These are phyloP conservation scores for Melinaea marsaeus DNA, from an alignment of 2,888 invertebrate genomes.

Conservation along the genomic window DNA sequence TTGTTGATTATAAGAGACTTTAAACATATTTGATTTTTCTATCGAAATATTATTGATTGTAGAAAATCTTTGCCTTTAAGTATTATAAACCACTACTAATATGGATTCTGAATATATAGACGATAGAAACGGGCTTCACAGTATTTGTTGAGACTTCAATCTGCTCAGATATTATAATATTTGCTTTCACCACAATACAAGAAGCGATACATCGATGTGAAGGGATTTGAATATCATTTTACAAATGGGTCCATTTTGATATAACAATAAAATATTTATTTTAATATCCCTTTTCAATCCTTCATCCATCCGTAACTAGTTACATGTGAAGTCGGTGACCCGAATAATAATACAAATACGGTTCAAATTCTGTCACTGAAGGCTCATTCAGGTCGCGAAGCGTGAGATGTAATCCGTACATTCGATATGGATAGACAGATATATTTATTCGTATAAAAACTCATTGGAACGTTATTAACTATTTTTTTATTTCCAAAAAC, in stretches of 20 bases:
- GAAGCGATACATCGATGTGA: too few species aligned
- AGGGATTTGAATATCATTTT: too few species aligned
- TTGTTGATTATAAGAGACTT: too few species aligned
- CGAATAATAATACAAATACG: slow-evolving; percentile 6
- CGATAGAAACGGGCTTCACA: not conserved
- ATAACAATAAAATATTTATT: not conserved
- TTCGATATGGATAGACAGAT: slow-evolving; percentile 18
- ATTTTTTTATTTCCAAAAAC: slow-evolving; percentile 2
- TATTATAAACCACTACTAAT: not conserved
- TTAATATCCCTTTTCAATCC: slow-evolving; percentile 1
- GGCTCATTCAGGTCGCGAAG: slow-evolving; percentile 23
- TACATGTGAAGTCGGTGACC: slow-evolving; percentile 7
- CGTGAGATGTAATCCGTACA: slow-evolving; percentile 19
- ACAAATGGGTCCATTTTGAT: too few species aligned
- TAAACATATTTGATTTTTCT: too few species aligned
- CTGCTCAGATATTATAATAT: not conserved
- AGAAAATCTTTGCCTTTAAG: too few species aligned
- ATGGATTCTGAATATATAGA: too few species aligned
- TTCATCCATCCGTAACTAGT: not conserved
- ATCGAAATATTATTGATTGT: too few species aligned
- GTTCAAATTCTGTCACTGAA: slow-evolving; percentile 13
- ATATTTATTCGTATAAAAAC: slow-evolving; percentile 26
- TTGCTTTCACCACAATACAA: not conserved
- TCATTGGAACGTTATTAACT: slow-evolving; percentile 11
- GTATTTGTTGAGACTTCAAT: not conserved